Evolutionary conservation across 2,888 invertebrate species (phyloP).

Genomic region (Bembecia ichneumoniformis): DNA sequence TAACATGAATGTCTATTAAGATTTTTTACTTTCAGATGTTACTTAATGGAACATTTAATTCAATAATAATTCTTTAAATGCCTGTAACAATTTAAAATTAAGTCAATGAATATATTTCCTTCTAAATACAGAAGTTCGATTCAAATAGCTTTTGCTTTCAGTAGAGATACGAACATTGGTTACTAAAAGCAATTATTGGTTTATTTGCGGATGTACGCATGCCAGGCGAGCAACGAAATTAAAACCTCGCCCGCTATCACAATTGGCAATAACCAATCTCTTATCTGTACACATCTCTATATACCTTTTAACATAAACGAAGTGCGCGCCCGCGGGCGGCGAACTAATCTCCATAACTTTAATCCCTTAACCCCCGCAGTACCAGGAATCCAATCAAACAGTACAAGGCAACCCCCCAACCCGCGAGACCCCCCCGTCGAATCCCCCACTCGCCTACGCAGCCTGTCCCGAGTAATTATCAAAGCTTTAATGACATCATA

Average conservation of each 20-base stretch:
- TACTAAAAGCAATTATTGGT: slow-evolving; percentile 16
- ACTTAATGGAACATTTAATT: no score
- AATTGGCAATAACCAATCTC: slow-evolving; percentile 71
- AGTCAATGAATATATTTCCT: no score
- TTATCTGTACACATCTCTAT: slow-evolving; percentile 68
- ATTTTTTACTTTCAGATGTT: no score
- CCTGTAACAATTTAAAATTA: no score
- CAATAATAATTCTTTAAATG: no score
- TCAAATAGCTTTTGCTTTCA: not conserved
- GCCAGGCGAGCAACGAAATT: slow-evolving; percentile 45
- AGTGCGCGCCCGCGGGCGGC: slow-evolving; percentile 65
- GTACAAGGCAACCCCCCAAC: slow-evolving; percentile 57
- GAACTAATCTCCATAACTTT: slow-evolving; percentile 73
- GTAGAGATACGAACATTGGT: not conserved
- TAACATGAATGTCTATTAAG: no score
- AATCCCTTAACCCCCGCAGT: slow-evolving; percentile 70
- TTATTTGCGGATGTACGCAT: slow-evolving; percentile 26
- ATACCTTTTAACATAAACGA: slow-evolving; percentile 69
- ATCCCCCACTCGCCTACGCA: slow-evolving; percentile 63
- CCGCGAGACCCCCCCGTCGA: slow-evolving; percentile 22
- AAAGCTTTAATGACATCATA: slow-evolving; percentile 74
- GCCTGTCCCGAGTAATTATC: slow-evolving; percentile 75
- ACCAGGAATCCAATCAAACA: slow-evolving; percentile 73
- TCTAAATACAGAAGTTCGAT: not conserved
- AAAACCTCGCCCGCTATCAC: slow-evolving; percentile 61